Evolutionary conservation across 2,888 invertebrate genomes (phyloP), one percentile per base, ranked within the genome.

Genomic region (Drosophila bunnanda): DNA sequence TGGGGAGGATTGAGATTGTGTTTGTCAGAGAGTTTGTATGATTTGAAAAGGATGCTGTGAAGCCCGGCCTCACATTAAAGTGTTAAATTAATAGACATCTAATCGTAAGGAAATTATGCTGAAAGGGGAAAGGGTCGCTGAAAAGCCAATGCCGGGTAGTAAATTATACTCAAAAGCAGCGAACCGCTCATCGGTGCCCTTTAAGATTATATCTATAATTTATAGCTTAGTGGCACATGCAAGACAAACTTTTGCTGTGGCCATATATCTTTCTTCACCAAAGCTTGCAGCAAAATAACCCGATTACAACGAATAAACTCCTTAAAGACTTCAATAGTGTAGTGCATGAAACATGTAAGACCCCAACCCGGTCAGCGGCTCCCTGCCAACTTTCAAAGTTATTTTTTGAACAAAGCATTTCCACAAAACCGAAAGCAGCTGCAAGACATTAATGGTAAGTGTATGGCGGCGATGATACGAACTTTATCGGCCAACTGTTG

Each of bases 51-150:
- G 13, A 17, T 30, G 8, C 25, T 46, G 20, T 28, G 12, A 48
- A 69, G 64, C 75, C 75, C 68, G 59, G 70, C 81, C 81, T 70
- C 78, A 65, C 81, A 78, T 80, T 83, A 87, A 89, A 89, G 43
- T 78, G 70, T 83, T 83, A 81, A 83, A 83, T 89, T 89, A 87
- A 87, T 83, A 68, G 76, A 44, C 75, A 68, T 67, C 76, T 25
- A 76, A 73, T 15, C 41, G 61, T 59, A 73, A 44, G 62, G 30
- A 78, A 76, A 80, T 77, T 77, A 65, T 22, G 58, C 64, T 67
- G 62, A 66, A 62, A 41, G 43, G 17, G 25, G 20, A 46, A 22
- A 15, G 17, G 39, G 20, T 15, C 12, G 36, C 8, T 20, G 28
- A 53, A 58, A 25, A 25, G 15, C 20, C 20, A 53, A n/a, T 22